Evolutionary conservation across 2,113 vertebrate genomes (phyloP), one percentile per base, ranked within the genome.

Genomic region (Myxocyprinus asiaticus): DNA sequence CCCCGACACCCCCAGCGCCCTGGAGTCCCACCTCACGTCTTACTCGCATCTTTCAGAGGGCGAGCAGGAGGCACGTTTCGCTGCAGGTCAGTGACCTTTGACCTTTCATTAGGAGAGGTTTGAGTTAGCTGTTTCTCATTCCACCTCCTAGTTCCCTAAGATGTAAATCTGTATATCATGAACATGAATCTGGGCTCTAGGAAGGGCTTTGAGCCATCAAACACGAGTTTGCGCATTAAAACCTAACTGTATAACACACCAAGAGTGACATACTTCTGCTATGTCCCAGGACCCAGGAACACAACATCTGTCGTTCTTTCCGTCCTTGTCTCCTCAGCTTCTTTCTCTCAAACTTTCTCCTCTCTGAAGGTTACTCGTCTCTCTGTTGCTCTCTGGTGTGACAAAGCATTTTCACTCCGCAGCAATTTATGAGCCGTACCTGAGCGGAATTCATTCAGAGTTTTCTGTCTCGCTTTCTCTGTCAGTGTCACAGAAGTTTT

Each of bases 41-140:
- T 99, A 99, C 88, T 98, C 96, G 0, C 96, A 98, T 89, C 94
- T 99, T 82, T 95, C 94, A 0, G 97, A 98, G 90, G 96, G 98
- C 4, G 98, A 99, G 81, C 96, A 99, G 88, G 97, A 99, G 88
- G 98, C 98, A 0, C 94, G 96, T 69, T 98, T 99, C 1, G 97
- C 97, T 43, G 97, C 97, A 3, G 98, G 98, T 98, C 81, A 78
- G 87, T 56, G 14, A 56, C 55, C 14, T n/a, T 56, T 6, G 22
- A 3, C 22, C 22, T 33, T 33, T 33, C 3, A 33, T 33, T 33
- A 33, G 3, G 22, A 33, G 22, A 33, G 22, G 3, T 33, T 33
- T 33, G 22, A 33, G 22, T 33, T 33, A 33, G 22, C 22, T 33
- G 22, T 33, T 33, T 33, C 22, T 33, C 22, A 33, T 33, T 33